These are phyloP conservation scores for Eupithecia tripunctaria DNA, from an alignment of 2,888 invertebrate genomes.

Conservation along the genomic window DNA sequence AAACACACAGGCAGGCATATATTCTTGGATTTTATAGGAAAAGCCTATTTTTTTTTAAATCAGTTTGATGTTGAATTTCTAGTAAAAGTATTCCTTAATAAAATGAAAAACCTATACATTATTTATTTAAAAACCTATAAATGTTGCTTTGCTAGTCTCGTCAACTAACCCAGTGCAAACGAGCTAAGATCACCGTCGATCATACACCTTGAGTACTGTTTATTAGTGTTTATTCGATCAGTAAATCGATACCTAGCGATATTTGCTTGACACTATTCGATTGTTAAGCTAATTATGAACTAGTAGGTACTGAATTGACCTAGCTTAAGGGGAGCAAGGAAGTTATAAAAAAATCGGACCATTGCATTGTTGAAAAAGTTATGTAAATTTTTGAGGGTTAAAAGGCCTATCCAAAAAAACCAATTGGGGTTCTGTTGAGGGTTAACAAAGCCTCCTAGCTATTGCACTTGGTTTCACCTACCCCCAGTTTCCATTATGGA, in stretches of 20 bases:
- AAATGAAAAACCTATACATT: not conserved
- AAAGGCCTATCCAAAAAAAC: too few species aligned
- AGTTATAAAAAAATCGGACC: not conserved
- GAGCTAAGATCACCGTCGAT: constrained; percentile 15
- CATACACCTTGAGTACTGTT: constrained; percentile 20
- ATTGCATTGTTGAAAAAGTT: too few species aligned
- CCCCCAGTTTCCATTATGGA: too few species aligned
- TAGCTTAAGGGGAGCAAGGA: not conserved
- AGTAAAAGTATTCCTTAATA: too few species aligned
- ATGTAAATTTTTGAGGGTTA: too few species aligned
- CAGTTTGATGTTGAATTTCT: too few species aligned
- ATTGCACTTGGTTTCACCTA: too few species aligned
- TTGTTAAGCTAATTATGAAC: not conserved
- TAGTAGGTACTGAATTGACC: not conserved
- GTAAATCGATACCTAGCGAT: constrained; percentile 11
- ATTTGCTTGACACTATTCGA: constrained; percentile 28
- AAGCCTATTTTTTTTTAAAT: too few species aligned
- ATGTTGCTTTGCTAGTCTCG: not conserved
- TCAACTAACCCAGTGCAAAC: constrained; percentile 15
- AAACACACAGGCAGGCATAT: too few species aligned
- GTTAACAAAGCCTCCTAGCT: too few species aligned
- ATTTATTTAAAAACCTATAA: not conserved
- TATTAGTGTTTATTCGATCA: constrained; percentile 29
- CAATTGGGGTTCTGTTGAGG: too few species aligned
- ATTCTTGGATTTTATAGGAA: too few species aligned